Conservation (phyloP, 2,797 vertebrate species). For the Pipistrellus pipistrellus region DNA sequence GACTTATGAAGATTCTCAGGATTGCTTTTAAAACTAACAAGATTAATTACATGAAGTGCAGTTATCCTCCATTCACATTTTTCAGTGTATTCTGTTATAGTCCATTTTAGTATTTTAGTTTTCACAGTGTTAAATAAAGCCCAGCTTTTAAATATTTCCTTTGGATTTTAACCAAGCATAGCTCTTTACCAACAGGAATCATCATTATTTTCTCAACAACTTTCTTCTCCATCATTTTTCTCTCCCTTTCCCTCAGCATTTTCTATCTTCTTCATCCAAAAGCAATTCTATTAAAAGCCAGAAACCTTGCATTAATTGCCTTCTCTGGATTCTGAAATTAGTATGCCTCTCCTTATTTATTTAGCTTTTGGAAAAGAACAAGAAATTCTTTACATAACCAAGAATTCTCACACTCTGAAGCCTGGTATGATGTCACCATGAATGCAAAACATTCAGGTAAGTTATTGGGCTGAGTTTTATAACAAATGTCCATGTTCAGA, state of each 20-base stretch:
- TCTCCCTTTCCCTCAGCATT: background rate
- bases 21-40: conserved; percentile 43
- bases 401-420: conserved; percentile 56
- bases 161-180: background rate
- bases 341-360: conserved; percentile 55
- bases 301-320: conserved; percentile 43
- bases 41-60: conserved; percentile 45
- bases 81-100: background rate
- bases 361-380: conserved; percentile 44
- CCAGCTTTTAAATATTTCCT: background rate
- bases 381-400: background rate
- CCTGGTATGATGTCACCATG: background rate
- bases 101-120: conserved; percentile 20
- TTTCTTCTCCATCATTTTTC: background rate
- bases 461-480: background rate
- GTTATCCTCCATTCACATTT: background rate
- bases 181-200: background rate
- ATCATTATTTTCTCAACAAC: background rate
- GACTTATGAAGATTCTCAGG: background rate
- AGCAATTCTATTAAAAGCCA: conserved; percentile 61
- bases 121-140: background rate
- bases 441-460: conserved; percentile 69
- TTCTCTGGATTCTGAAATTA: conserved; percentile 63
- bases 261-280: background rate
- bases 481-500: conserved; percentile 47